Evolutionary conservation across 2,888 invertebrate genomes (phyloP), one percentile per base, ranked within the genome.

Genomic region (Cephus sareptanus): DNA sequence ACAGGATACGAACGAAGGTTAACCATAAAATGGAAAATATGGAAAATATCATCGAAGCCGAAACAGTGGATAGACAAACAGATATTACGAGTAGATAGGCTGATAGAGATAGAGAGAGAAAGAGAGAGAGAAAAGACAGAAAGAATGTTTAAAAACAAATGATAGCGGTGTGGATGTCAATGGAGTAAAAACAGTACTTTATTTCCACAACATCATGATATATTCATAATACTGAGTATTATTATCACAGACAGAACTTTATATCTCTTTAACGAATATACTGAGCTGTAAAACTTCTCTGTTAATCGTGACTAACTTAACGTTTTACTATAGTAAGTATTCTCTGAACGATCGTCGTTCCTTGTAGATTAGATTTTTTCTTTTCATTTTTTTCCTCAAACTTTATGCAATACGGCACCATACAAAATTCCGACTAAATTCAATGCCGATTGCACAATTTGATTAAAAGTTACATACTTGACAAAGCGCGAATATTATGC

Each of bases 141-240:
- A 81, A 82, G 81, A 85, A 84, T 84, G 81, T 81, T 79, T 79
- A 76, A 83, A 83, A 83, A 82, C 82, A 86, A 84, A 86, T 83
- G 80, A 84, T 83, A 80, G 82, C 80, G 83, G 82, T 84, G 82
- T 85, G 82, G 82, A 85, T 83, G 81, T 86, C 83, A 80, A 82
- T 85, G 78, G 81, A 85, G 82, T 85, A 86, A 83, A 71, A 86
- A 87, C 79, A 83, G 80, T 85, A 85, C 83, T 86, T 88, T 86
- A 85, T 87, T 85, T 85, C 78, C 76, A 82, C 79, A 78, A 81
- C 77, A 85, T 83, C 80, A 79, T 84, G 81, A 75, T 84, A 82
- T 83, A 85, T 80, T 85, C 84, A 86, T 86, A 85, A 87, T 84
- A 84, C 83, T 84, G 79, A 82, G 81, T 80, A 82, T 78, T 33